Evolutionary conservation across 2,888 invertebrate species (phyloP).

Genomic region (Drosophila lacicola): DNA sequence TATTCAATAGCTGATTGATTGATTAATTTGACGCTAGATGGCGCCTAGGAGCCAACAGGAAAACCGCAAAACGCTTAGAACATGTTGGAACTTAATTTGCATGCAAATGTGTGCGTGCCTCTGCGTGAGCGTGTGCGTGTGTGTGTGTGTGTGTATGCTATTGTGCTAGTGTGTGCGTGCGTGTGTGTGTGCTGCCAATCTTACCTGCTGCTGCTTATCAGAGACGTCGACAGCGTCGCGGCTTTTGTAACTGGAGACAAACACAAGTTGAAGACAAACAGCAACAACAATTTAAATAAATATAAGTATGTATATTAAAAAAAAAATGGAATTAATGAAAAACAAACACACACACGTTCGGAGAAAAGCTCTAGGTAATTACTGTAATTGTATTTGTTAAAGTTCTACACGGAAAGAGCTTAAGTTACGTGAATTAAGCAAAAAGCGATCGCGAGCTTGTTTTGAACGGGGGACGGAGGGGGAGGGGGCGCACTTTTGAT

Average conservation of each 20-base stretch:
- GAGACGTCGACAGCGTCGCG: slow-evolving; percentile 49
- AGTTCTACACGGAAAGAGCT: slow-evolving; percentile 49
- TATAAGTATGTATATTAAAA: neutral
- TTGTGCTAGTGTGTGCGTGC: slow-evolving; percentile 1
- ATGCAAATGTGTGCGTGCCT: neutral
- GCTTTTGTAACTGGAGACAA: slow-evolving; percentile 66
- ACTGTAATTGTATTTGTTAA: slow-evolving; percentile 34
- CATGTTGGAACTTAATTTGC: slow-evolving; percentile 32
- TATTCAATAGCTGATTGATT: slow-evolving; percentile 20
- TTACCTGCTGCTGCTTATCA: slow-evolving; percentile 68
- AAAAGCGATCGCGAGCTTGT: slow-evolving; percentile 5
- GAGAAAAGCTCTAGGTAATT: slow-evolving; percentile 29
- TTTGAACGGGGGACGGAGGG: neutral
- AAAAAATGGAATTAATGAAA: neutral
- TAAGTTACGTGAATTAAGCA: slow-evolving; percentile 41
- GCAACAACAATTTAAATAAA: slow-evolving; percentile 25
- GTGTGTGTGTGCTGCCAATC: slow-evolving; percentile 8
- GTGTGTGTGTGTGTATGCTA: slow-evolving; percentile 3
- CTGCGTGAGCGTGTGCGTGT: neutral
- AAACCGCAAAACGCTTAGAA: slow-evolving; percentile 61
- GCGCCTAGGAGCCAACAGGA: slow-evolving; percentile 55
- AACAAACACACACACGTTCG: slow-evolving; percentile 28
- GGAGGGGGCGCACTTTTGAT: slow-evolving; percentile 51
- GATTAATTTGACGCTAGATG: slow-evolving; percentile 56
- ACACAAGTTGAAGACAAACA: slow-evolving; percentile 24